Evolutionary conservation across 2,797 vertebrate genomes (phyloP).

Genomic region (Sebastes taczanowskii): DNA sequence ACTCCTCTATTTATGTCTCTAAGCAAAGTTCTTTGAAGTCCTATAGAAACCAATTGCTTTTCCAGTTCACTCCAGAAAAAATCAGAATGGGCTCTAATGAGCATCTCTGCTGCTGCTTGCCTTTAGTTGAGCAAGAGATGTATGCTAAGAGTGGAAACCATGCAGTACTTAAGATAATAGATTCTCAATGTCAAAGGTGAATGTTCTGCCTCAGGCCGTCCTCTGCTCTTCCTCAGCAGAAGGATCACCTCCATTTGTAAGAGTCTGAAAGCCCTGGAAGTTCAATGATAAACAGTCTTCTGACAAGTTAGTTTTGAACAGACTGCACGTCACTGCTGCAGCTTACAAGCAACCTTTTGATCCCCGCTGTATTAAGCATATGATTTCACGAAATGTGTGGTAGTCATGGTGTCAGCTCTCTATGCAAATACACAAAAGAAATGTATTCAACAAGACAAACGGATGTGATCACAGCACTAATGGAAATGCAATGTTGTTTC

Average conservation of each 20-base stretch:
- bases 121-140: slow-evolving; percentile 3
- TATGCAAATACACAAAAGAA: background rate
- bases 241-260: slow-evolving; percentile 41
- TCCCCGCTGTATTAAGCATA: background rate
- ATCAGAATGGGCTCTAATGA: slow-evolving; percentile 1
- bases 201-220: slow-evolving; percentile 49
- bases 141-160: slow-evolving; percentile 10
- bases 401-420: background rate
- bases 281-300: slow-evolving; percentile 35
- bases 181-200: slow-evolving; percentile 60
- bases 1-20: background rate
- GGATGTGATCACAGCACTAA: background rate
- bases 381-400: background rate
- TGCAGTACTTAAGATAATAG: slow-evolving; percentile 45
- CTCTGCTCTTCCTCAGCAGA: slow-evolving; percentile 28
- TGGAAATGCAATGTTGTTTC: background rate
- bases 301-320: slow-evolving; percentile 4
- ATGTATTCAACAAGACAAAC: background rate
- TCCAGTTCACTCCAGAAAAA: background rate
- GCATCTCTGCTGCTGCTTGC: background rate
- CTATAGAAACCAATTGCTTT: background rate
- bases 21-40: background rate
- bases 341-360: slow-evolving; percentile 22
- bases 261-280: slow-evolving; percentile 33
- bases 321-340: background rate